These are phyloP conservation scores for Drosophila peninsularis DNA, from an alignment of 2,888 invertebrate genomes.

Conservation along the genomic window DNA sequence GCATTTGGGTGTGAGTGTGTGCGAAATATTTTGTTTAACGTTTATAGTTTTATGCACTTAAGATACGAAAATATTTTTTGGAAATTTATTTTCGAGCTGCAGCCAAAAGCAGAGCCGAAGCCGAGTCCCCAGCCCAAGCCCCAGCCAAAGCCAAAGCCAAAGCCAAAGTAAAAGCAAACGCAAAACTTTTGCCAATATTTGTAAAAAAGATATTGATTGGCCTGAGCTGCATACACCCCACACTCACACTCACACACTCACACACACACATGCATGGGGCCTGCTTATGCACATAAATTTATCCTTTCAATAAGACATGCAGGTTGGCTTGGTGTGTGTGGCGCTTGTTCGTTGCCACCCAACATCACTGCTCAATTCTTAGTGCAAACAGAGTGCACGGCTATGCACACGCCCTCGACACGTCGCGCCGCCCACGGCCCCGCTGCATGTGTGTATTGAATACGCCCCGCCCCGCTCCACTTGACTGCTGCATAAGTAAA, in stretches of 20 bases:
- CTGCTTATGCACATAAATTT: constrained; percentile 76
- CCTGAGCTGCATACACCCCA: constrained; percentile 54
- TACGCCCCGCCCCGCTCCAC: constrained; percentile 17
- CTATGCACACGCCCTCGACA: constrained; percentile 26
- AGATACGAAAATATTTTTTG: constrained; percentile 75
- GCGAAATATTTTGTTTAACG: constrained; percentile 79
- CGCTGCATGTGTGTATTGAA: not conserved
- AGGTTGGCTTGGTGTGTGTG: constrained; percentile 35
- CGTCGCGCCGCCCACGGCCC: constrained; percentile 28
- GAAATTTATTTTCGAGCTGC: constrained; percentile 72
- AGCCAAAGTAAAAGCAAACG: constrained; percentile 69
- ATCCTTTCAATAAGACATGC: constrained; percentile 73
- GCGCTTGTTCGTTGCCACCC: constrained; percentile 37
- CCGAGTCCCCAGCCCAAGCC: constrained; percentile 18
- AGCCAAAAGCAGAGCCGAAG: constrained; percentile 48
- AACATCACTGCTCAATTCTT: constrained; percentile 73
- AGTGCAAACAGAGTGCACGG: constrained; percentile 61
- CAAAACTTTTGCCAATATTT: constrained; percentile 80
- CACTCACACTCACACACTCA: constrained; percentile 17
- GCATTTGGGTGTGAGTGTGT: constrained; percentile 55
- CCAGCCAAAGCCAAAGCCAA: constrained; percentile 50
- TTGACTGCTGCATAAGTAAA: constrained; percentile 62
- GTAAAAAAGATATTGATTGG: constrained; percentile 81
- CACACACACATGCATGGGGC: constrained; percentile 31
- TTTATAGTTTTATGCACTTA: constrained; percentile 80